Evolutionary conservation across 2,113 vertebrate species (phyloP).

Genomic region (Ammospiza caudacuta): DNA sequence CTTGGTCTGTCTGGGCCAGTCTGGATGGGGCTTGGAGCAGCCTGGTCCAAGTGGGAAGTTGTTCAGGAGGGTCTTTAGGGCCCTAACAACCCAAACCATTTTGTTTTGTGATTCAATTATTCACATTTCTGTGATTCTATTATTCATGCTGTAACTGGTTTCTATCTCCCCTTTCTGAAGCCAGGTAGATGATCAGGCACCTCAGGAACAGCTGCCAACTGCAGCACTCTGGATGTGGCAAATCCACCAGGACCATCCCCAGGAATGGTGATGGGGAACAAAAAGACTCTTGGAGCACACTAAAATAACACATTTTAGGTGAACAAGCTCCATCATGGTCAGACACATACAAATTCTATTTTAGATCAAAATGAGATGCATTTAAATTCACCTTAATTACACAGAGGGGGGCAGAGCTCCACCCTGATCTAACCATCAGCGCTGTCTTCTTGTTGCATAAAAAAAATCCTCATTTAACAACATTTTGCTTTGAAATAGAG

Average conservation of each 20-base stretch:
- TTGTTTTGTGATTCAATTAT: too few species aligned
- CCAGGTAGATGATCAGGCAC: not conserved
- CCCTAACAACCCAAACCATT: not conserved
- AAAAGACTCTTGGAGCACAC: not conserved
- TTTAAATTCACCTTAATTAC: not conserved
- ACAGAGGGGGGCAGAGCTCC: not conserved
- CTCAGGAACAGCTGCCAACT: not conserved
- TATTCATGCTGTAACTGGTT: fast-evolving
- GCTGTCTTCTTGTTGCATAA: not conserved
- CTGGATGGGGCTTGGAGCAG: not conserved
- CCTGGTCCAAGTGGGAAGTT: not conserved
- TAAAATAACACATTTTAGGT: not conserved
- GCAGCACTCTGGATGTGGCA: fast-evolving
- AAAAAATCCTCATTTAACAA: not conserved
- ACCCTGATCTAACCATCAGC: not conserved
- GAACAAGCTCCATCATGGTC: not conserved
- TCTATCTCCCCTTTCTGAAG: not conserved
- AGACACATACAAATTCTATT: not conserved
- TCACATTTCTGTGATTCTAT: not conserved
- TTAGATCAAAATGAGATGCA: not conserved
- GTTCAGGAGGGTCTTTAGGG: not conserved
- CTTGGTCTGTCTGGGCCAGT: too few species aligned
- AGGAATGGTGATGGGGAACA: not conserved
- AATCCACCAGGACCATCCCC: not conserved
- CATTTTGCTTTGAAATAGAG: not conserved